phyloP scores from a whole-genome alignment of 2,888 invertebrate genomes.

The Drosophila ochracea region DNA sequence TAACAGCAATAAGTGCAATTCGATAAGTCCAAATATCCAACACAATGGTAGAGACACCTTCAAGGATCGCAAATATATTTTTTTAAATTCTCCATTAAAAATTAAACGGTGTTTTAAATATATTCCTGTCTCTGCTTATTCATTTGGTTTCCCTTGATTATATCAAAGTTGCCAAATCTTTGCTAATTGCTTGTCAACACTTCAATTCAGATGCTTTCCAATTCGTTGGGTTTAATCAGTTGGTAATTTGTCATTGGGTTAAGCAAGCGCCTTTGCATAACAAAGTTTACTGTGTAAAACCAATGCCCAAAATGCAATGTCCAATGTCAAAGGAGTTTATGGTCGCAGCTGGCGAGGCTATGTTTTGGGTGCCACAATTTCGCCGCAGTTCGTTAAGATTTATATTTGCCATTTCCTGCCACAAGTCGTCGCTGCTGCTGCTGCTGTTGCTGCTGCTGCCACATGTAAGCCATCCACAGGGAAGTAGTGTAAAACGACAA shows the following conservation, averaged over 20 bases:
- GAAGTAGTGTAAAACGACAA: constrained; percentile 20
- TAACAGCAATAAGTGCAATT: neutral
- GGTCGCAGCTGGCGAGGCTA: constrained; percentile 41
- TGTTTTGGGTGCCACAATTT: constrained; percentile 41
- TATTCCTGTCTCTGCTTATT: neutral
- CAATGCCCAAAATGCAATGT: constrained; percentile 27
- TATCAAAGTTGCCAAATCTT: constrained; percentile 19
- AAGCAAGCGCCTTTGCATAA: constrained; percentile 24
- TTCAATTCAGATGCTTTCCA: constrained; percentile 17
- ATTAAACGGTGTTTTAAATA: accelerated
- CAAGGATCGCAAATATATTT: too few relatives aligned
- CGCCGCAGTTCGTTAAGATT: constrained; percentile 53
- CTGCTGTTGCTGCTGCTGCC: constrained; percentile 20
- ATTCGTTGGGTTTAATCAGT: constrained; percentile 24
- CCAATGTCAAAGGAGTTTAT: constrained; percentile 48
- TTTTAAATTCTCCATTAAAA: neutral
- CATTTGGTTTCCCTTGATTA: neutral
- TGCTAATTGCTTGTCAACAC: constrained; percentile 42
- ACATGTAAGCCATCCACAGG: constrained; percentile 48
- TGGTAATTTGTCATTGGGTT: constrained; percentile 40
- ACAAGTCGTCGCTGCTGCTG: constrained; percentile 25
- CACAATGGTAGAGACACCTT: too few relatives aligned
- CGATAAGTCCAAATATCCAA: too few relatives aligned
- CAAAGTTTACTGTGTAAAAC: constrained; percentile 33
- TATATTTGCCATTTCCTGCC: constrained; percentile 70